Percentiles rank a stretch among this genome's conserved stretches.
These are phyloP conservation scores for Drosophila albomicans DNA, from an alignment of 1,140 invertebrate genomes.

Conservation along the genomic window DNA sequence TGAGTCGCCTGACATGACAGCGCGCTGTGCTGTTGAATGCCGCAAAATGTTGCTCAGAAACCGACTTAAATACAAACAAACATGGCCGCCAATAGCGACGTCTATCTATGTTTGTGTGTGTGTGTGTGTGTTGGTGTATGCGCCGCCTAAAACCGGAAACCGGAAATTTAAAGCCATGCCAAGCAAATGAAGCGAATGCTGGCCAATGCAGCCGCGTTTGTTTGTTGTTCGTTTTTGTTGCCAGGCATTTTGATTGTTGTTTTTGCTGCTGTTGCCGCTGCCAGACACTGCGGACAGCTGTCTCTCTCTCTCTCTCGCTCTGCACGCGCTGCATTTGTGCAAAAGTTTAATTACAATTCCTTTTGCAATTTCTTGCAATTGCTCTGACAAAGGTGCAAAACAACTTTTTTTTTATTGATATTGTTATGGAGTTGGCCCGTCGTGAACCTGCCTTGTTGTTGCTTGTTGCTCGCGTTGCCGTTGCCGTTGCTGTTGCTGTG, in stretches of 20 bases:
- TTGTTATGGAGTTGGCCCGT: conserved; percentile 59
- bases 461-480: conserved; percentile 7
- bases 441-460: conserved; percentile 11
- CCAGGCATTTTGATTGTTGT: conserved; percentile 65
- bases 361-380: conserved; percentile 59
- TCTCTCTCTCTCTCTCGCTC: no score
- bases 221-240: conserved; percentile 72
- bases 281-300: conserved; percentile 78
- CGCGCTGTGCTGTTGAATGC: conserved; percentile 68
- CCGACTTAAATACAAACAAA: conserved; percentile 81
- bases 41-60: conserved; percentile 77
- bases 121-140: not conserved
- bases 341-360: conserved; percentile 81
- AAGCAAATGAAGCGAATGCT: conserved; percentile 70
- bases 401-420: conserved; percentile 82
- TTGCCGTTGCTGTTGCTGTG: conserved; percentile 19
- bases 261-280: conserved; percentile 35
- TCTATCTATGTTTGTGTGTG: not conserved
- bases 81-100: conserved; percentile 64
- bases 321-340: conserved; percentile 59
- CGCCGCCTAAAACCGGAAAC: conserved; percentile 71
- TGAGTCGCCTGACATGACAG: conserved; percentile 67
- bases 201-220: conserved; percentile 30
- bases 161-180: conserved; percentile 78
- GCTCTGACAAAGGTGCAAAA: conserved; percentile 51